Evolutionary conservation across 1,140 invertebrate species (phyloP).

Genomic region (Macrotrachela quadricornifera): DNA sequence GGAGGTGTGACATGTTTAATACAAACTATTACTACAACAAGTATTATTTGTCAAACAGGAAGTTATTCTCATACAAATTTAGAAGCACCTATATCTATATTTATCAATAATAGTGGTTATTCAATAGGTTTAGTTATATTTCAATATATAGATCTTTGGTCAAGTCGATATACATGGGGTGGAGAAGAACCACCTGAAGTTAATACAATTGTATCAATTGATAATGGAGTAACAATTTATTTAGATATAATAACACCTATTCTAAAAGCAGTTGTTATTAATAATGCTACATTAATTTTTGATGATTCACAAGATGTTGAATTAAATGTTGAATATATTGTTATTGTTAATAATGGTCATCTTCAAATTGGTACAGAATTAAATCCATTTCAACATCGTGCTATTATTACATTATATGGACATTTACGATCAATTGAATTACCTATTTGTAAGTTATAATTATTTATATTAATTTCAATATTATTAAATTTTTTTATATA

Average conservation of each 20-base stretch:
- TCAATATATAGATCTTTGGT: conserved; percentile 18
- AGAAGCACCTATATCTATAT: conserved; percentile 11
- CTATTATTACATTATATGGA: conserved; percentile 9
- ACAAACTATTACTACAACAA: background rate
- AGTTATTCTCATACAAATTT: background rate
- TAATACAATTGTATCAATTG: conserved; percentile 22
- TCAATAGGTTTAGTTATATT: conserved; percentile 10
- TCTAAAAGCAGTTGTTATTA: conserved; percentile 12
- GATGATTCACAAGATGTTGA: conserved; percentile 12
- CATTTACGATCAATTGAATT: conserved; percentile 8
- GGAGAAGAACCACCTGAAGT: conserved; percentile 12
- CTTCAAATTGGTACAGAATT: conserved; percentile 11
- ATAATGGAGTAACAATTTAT: conserved; percentile 16
- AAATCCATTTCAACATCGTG: conserved; percentile 10
- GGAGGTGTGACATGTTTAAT: background rate
- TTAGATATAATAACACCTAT: conserved; percentile 19
- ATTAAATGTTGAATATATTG: conserved; percentile 11
- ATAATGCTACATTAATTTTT: conserved; percentile 11
- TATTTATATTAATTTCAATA: too few species aligned
- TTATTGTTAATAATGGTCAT: conserved; percentile 10
- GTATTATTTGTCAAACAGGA: conserved; percentile 7
- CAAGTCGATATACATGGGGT: conserved; percentile 16
- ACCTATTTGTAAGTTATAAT: conserved; percentile 9
- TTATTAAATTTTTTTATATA: too few species aligned
- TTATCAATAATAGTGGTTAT: conserved; percentile 11